phyloP scores from a whole-genome alignment of 2,888 invertebrate species.

The Drosophila stalkeri region DNA sequence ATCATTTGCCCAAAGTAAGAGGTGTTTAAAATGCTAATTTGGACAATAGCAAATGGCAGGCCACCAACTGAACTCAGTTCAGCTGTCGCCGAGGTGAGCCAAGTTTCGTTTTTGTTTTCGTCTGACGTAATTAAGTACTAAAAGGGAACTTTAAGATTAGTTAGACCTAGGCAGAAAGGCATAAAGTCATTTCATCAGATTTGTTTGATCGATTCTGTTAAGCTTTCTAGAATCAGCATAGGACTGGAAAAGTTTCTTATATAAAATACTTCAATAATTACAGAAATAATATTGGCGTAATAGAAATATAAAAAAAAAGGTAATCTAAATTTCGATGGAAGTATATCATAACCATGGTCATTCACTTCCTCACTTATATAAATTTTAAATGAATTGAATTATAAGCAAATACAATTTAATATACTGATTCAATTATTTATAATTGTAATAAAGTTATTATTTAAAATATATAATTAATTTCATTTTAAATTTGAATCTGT shows the following conservation, averaged over 20 bases:
- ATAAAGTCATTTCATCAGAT: background rate
- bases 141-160: constrained; percentile 11
- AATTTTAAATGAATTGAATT: too few relatives aligned
- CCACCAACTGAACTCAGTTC: constrained; percentile 52
- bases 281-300: background rate
- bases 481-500: background rate
- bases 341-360: too few relatives aligned
- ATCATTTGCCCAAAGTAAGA: constrained; percentile 78
- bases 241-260: too few relatives aligned
- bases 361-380: too few relatives aligned
- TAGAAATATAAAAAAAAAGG: too few relatives aligned
- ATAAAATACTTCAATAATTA: background rate
- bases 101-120: constrained; percentile 36
- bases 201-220: background rate
- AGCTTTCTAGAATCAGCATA: background rate
- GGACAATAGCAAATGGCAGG: constrained; percentile 63
- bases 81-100: constrained; percentile 27
- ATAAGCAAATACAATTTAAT: too few relatives aligned
- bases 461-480: too few relatives aligned
- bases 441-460: too few relatives aligned
- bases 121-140: constrained; percentile 44
- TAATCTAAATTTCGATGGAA: too few relatives aligned
- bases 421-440: too few relatives aligned
- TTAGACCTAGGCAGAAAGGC: background rate
- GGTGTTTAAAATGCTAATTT: constrained; percentile 79